Evolutionary conservation across 2,888 invertebrate species (phyloP), one percentile per base, ranked within the genome.

Genomic region (Orchestes rusci): DNA sequence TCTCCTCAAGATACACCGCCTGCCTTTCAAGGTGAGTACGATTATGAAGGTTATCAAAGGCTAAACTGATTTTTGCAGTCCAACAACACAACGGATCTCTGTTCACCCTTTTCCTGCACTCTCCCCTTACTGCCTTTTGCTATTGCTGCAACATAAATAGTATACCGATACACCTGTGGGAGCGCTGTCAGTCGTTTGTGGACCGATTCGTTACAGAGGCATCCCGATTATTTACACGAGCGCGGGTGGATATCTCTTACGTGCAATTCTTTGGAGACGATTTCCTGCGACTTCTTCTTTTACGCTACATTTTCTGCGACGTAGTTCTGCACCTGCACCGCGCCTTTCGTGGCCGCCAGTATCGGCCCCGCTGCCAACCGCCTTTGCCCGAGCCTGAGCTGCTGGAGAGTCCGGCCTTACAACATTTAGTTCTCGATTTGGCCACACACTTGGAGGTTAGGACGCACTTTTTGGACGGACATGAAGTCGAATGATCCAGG

Each of bases 71-170:
- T 33, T 35, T 54, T 72, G 65, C 75, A 75, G 89, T 87, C 70
- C 80, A 83, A 58, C 83, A 83, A 62, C 82, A 82, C 74, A 84
- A 90, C 62, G 96, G 95, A 49, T 92, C 87, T 62, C 73, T 96
- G 56, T 93, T 96, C 72, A 95, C 95, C 17, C 74, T 95, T 65
- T 96, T 96, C 75, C 81, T 96, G 57, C 93, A 95, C 72, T 87
- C 89, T 62, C 95, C 96, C 32, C 74, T 95, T 63, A 86, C 89
- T 61, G 92, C 90, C 52, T 82, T 95, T 65, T 93, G 93, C 72
- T 84, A 86, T 68, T 82, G 90, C 62, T 91, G 92, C 67, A 90
- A 91, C 67, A 80, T 95, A 51, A 80, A 81, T 57, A 88, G 82
- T 62, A 80, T 93, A 55, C 82, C 88, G 32, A 79, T 91, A 57